phyloP scores from a whole-genome alignment of 1,140 invertebrate genomes.

The Megalonaias nervosa region DNA sequence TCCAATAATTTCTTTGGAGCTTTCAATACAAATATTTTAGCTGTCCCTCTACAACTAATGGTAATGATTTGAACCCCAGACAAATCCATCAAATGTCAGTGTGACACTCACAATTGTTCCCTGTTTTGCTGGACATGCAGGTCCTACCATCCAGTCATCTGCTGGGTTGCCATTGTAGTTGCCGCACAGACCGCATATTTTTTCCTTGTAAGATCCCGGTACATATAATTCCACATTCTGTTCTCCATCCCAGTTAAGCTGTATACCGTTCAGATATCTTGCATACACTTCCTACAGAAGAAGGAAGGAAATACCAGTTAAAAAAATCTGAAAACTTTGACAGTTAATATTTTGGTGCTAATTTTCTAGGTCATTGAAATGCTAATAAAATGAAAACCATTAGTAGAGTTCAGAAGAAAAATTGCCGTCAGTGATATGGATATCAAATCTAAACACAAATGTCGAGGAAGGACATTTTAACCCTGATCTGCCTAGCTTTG shows the following conservation, averaged over 20 bases:
- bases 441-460: not conserved
- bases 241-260: constrained; percentile 90
- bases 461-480: not conserved
- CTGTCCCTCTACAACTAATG: too few species aligned
- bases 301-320: not conserved
- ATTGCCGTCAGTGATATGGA: not conserved
- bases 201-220: constrained; percentile 81
- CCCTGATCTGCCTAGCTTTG: too few species aligned
- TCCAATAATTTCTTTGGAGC: too few species aligned
- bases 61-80: too few species aligned
- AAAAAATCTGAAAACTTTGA: not conserved
- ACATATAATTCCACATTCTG: constrained; percentile 87
- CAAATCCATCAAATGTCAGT: too few species aligned
- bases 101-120: constrained; percentile 16
- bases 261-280: constrained; percentile 38
- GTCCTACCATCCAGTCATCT: constrained; percentile 66
- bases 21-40: too few species aligned
- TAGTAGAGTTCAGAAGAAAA: not conserved
- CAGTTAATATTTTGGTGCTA: not conserved
- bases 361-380: not conserved
- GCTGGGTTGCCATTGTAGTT: constrained; percentile 81
- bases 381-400: not conserved
- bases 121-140: not conserved
- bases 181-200: constrained; percentile 92
- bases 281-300: constrained; percentile 54